phyloP scores from a whole-genome alignment of 2,888 invertebrate genomes.

The Cyclophora albipunctata region DNA sequence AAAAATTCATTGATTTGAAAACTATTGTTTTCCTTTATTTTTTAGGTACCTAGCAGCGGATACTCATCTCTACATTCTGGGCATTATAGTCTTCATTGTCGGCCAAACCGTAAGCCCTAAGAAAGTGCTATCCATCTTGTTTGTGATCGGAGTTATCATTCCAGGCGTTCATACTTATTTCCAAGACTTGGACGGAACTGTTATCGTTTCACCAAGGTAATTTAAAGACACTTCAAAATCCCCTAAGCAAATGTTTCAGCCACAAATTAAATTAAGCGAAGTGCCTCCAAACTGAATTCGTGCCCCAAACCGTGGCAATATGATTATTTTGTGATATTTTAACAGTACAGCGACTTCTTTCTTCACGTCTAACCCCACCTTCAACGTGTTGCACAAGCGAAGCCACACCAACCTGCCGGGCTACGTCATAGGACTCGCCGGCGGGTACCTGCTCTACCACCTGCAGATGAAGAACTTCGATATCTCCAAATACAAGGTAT shows the following conservation, averaged over 20 bases:
- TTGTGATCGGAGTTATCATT: conserved; percentile 13
- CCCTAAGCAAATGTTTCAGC: too few relatives aligned
- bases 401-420: conserved; percentile 40
- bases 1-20: too few relatives aligned
- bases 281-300: too few relatives aligned
- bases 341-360: conserved; percentile 5
- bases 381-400: conserved; percentile 34
- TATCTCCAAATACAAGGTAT: conserved; percentile 11
- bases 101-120: conserved; percentile 10
- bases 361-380: conserved; percentile 25
- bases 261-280: too few relatives aligned
- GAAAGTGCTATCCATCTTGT: conserved; percentile 13
- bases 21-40: too few relatives aligned
- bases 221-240: too few relatives aligned
- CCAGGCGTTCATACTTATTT: conserved; percentile 14
- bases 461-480: conserved; percentile 26
- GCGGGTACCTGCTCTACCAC: conserved; percentile 35
- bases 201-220: conserved; percentile 9
- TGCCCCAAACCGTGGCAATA: too few relatives aligned
- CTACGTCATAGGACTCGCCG: conserved; percentile 35
- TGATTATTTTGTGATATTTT: background rate
- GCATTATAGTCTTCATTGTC: conserved; percentile 19
- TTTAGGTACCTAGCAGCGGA: conserved; percentile 37
- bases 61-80: conserved; percentile 29
- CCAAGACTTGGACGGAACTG: conserved; percentile 12